Evolutionary conservation across 2,113 vertebrate species (phyloP).

Genomic region (Bufo gargarizans): DNA sequence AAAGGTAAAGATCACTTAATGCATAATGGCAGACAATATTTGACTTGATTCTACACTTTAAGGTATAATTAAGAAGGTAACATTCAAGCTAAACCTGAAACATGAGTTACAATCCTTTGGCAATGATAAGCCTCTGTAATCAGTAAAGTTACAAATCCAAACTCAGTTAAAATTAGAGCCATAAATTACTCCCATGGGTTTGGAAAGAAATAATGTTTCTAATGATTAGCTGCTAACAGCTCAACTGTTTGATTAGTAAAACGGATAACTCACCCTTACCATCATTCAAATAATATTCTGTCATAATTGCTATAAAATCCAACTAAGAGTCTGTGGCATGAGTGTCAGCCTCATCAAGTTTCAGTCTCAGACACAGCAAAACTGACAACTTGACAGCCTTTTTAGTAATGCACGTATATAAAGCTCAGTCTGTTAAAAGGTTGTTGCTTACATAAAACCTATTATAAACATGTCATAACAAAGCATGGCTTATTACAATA

Average conservation of each 20-base stretch:
- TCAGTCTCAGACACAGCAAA: not conserved
- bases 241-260: not conserved
- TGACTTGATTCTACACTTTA: too few species aligned
- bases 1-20: too few species aligned
- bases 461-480: conserved; percentile 15
- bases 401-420: not conserved
- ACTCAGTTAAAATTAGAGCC: not conserved
- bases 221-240: not conserved
- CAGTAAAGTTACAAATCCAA: not conserved
- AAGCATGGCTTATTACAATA: not conserved
- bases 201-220: not conserved
- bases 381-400: not conserved
- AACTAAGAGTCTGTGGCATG: not conserved
- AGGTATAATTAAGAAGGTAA: not conserved
- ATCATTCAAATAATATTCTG: not conserved
- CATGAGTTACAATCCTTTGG: not conserved
- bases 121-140: not conserved
- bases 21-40: too few species aligned
- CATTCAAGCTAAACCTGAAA: not conserved
- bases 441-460: conserved; percentile 20
- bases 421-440: not conserved
- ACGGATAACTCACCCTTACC: not conserved
- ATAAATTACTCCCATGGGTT: not conserved
- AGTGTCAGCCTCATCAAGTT: not conserved
- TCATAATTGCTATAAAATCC: not conserved